phyloP scores from a whole-genome alignment of 2,113 vertebrate genomes.

The Elaphurus davidianus region DNA sequence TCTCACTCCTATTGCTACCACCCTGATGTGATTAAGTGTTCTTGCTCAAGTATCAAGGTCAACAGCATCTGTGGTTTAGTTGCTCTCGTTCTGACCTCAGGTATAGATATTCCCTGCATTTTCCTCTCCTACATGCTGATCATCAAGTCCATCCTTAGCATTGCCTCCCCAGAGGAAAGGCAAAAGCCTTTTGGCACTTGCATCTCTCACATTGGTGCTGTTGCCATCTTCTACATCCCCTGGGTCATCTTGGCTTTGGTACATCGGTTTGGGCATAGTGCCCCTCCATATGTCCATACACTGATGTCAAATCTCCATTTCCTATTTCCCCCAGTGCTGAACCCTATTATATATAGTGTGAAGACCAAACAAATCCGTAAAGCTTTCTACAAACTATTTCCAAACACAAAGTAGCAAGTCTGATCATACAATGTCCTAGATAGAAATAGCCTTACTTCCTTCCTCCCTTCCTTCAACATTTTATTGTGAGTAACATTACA shows the following conservation, averaged over 20 bases:
- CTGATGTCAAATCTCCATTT: conserved; percentile 50
- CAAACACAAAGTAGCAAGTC: background rate
- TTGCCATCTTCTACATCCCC: background rate
- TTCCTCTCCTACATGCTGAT: background rate
- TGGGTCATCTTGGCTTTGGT: background rate
- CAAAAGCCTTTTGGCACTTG: background rate
- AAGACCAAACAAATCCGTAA: conserved; percentile 47
- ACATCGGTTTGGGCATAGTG: background rate
- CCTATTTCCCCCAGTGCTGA: conserved; percentile 53
- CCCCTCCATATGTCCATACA: background rate
- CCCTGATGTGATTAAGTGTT: background rate
- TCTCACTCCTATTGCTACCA: background rate
- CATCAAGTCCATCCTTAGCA: background rate
- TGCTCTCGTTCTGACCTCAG: background rate
- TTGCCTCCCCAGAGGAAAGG: background rate
- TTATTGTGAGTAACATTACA: background rate
- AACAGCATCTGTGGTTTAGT: conserved; percentile 2
- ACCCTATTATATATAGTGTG: conserved; percentile 53
- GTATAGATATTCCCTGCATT: background rate
- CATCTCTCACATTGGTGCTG: background rate
- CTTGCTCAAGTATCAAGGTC: background rate
- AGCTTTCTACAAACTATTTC: conserved; percentile 6
- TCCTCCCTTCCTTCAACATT: background rate
- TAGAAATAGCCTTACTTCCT: background rate
- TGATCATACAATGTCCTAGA: background rate